Conservation (phyloP, 2,113 vertebrate species). For the Pelobates fuscus region DNA sequence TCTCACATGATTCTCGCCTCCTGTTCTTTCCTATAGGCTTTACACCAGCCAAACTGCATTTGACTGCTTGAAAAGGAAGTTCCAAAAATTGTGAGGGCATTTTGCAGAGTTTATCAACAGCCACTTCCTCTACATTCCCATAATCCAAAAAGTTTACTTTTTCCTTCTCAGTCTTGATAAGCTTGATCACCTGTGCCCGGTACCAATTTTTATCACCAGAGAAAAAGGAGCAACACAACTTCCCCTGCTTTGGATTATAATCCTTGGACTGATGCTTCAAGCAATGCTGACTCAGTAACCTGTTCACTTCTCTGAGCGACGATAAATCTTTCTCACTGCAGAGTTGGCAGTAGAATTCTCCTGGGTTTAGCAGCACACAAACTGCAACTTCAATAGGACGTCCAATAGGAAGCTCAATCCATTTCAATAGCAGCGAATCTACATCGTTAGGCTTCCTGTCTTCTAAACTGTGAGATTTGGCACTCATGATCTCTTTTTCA, state of each 20-base stretch:
- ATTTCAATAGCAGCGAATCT: constrained; percentile 59
- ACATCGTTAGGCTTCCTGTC: no score
- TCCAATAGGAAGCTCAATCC: constrained; percentile 69
- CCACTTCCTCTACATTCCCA: constrained; percentile 74
- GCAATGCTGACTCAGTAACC: constrained; percentile 75
- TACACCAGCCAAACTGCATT: constrained; percentile 84
- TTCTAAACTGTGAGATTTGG: no score
- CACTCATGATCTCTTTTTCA: constrained; percentile 65
- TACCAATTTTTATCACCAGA: constrained; percentile 82
- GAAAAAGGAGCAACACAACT: constrained; percentile 83
- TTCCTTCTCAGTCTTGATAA: constrained; percentile 58
- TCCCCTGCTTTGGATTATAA: constrained; percentile 69
- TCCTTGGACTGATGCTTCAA: constrained; percentile 57
- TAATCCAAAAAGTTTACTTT: constrained; percentile 83
- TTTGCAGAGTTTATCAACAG: constrained; percentile 63
- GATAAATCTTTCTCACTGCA: constrained; percentile 63
- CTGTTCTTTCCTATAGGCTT: constrained; percentile 72
- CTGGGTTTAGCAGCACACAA: constrained; percentile 71
- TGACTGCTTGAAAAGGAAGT: constrained; percentile 84
- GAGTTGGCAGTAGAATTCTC: constrained; percentile 82
- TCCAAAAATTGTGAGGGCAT: constrained; percentile 71
- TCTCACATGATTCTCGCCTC: constrained; percentile 70
- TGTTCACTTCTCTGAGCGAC: constrained; percentile 69
- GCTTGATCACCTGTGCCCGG: constrained; percentile 76
- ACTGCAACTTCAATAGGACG: constrained; percentile 72